Percentiles rank a stretch among this genome's conserved stretches.
phyloP scores from a whole-genome alignment of 2,797 vertebrate genomes.

The Lepilemur septentrionalis region DNA sequence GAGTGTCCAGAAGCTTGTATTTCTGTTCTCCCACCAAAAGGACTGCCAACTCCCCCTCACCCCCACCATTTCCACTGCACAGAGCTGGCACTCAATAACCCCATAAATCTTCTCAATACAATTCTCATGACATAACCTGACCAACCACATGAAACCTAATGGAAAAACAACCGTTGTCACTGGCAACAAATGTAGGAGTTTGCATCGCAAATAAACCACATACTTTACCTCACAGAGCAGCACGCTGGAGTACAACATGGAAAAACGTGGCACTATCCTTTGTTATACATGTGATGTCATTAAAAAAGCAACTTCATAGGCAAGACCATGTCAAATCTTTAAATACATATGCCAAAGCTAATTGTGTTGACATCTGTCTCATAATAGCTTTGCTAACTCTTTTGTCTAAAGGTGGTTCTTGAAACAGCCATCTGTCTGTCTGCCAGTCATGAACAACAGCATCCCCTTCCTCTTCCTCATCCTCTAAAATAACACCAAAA shows the following conservation, averaged over 20 bases:
- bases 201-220: conserved; percentile 51
- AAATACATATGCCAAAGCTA: background rate
- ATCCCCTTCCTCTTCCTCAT: background rate
- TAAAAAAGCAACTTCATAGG: background rate
- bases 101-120: conserved; percentile 45
- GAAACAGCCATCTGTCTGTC: background rate
- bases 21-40: background rate
- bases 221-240: background rate
- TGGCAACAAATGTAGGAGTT: conserved; percentile 60
- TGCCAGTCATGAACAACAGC: background rate
- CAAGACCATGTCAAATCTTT: background rate
- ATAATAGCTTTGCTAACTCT: background rate
- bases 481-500: background rate
- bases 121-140: conserved; percentile 66
- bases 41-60: background rate
- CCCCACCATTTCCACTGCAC: background rate
- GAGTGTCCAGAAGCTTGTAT: background rate
- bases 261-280: background rate
- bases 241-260: background rate
- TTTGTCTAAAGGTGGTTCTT: background rate
- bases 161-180: conserved; percentile 57
- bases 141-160: conserved; percentile 62
- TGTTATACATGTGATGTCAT: background rate
- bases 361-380: background rate
- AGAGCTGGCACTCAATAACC: conserved; percentile 33